Evolutionary conservation across 2,113 vertebrate genomes (phyloP).

Genomic region (Myotis yumanensis): DNA sequence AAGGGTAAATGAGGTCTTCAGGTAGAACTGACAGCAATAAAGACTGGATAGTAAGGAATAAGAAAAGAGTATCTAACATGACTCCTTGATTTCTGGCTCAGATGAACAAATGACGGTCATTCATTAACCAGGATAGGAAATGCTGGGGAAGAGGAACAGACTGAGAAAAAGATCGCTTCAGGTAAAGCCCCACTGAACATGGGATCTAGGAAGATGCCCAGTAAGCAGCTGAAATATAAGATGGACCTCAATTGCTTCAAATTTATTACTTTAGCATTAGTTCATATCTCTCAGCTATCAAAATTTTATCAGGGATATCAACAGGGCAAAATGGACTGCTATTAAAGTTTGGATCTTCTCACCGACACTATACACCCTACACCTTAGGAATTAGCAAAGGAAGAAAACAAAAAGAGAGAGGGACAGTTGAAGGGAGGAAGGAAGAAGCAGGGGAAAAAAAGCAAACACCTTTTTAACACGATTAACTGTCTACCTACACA

Average conservation of each 20-base stretch:
- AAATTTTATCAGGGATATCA: neutral
- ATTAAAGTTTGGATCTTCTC: neutral
- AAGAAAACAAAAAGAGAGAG: neutral
- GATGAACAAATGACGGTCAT: neutral
- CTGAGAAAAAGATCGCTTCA: neutral
- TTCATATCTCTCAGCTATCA: neutral
- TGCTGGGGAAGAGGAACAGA: neutral
- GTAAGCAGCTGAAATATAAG: neutral
- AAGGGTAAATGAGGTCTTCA: rapidly evolving
- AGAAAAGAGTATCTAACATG: neutral
- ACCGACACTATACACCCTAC: neutral
- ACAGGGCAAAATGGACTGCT: neutral
- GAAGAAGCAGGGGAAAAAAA: neutral
- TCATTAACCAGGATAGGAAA: neutral
- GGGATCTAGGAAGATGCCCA: neutral
- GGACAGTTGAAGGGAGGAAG: neutral
- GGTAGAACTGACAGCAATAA: neutral
- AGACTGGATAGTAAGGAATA: neutral
- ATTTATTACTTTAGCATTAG: neutral
- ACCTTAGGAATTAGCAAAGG: neutral
- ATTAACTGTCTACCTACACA: neutral
- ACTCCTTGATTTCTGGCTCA: neutral
- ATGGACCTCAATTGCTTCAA: neutral
- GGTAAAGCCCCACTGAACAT: neutral
- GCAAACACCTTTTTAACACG: neutral